phyloP scores from a whole-genome alignment of 2,113 vertebrate species.

The Leuciscus idus region DNA sequence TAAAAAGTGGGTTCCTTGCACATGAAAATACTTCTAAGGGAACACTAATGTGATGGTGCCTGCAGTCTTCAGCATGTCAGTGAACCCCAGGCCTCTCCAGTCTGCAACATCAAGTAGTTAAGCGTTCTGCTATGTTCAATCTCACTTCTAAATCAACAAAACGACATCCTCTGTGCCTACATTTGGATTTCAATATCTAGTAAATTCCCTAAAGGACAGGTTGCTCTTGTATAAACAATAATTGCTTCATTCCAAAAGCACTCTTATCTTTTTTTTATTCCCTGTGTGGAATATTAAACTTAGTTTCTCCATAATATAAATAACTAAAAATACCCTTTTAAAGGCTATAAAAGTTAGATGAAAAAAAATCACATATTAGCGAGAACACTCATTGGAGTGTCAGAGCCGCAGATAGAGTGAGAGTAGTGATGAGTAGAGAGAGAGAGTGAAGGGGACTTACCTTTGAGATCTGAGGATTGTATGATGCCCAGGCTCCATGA shows the following conservation, averaged over 20 bases:
- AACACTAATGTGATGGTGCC: background rate
- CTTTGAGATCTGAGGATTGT: slow-evolving; percentile 56
- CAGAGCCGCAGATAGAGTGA: background rate
- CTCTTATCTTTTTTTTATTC: background rate
- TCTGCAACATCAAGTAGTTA: background rate
- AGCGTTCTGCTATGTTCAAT: background rate
- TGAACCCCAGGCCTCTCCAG: background rate
- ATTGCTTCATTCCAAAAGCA: slow-evolving; percentile 28
- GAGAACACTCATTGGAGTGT: background rate
- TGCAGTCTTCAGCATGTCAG: background rate
- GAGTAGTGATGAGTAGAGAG: slow-evolving; percentile 15
- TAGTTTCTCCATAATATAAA: background rate
- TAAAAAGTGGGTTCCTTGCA: background rate
- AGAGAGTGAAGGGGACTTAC: slow-evolving; percentile 40
- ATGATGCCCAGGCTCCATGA: slow-evolving; percentile 56
- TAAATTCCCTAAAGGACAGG: background rate
- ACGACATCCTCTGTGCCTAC: background rate
- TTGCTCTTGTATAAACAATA: background rate
- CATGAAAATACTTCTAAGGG: background rate
- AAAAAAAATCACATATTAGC: background rate
- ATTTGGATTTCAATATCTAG: slow-evolving; percentile 16
- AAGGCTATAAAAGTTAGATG: background rate
- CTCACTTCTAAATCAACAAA: background rate
- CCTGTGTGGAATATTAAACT: background rate
- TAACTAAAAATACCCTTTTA: background rate